A percentile compares a stretch with the other conserved stretches of the same genome.
These are phyloP conservation scores for Sinocyclocheilus grahami DNA, from an alignment of 2,113 vertebrate species.

Conservation along the genomic window DNA sequence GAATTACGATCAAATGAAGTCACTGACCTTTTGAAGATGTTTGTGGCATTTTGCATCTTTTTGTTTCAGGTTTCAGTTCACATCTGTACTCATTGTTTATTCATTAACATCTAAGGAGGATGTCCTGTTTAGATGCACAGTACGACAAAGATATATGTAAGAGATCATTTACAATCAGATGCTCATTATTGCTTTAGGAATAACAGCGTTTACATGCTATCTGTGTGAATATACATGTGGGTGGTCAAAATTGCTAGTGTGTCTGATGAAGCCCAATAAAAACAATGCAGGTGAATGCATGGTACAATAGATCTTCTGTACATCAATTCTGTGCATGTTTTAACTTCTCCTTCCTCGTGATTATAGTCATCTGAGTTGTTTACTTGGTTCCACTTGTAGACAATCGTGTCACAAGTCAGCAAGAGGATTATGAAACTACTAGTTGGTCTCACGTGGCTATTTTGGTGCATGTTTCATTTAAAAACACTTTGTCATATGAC, in stretches of 20 bases:
- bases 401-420: not conserved
- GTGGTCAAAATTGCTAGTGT: not conserved
- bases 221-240: not conserved
- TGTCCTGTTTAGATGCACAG: not conserved
- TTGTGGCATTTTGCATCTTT: not conserved
- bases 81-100: not conserved
- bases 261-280: not conserved
- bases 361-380: constrained; percentile 6
- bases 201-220: not conserved
- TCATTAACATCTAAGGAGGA: not conserved
- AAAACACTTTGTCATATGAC: constrained; percentile 21
- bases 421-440: constrained; percentile 18
- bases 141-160: not conserved
- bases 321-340: not conserved
- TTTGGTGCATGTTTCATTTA: not conserved
- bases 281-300: not conserved
- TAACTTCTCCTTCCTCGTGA: not conserved
- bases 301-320: not conserved
- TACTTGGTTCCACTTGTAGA: constrained; percentile 2
- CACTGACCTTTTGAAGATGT: not conserved
- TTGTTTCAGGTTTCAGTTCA: not conserved
- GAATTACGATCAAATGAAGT: not conserved
- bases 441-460: not conserved
- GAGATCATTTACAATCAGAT: no score
- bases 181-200: not conserved